Evolutionary conservation across 2,113 vertebrate genomes (phyloP), one percentile per base, ranked within the genome.

Genomic region (Bos javanicus): DNA sequence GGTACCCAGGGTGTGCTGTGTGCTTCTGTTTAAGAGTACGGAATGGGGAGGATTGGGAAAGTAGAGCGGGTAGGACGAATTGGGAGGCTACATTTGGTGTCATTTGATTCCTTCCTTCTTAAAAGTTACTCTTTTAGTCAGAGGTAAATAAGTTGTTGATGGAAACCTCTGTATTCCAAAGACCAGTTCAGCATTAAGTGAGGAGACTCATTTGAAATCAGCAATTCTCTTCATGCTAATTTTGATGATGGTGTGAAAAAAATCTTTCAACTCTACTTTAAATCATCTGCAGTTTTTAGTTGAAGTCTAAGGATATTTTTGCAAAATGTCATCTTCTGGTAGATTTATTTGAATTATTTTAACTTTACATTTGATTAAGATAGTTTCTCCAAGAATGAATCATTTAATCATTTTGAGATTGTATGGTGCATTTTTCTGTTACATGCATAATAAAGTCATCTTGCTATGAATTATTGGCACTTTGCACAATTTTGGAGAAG

Each of bases 271-370:
- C 5, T 57, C 26, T 94, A 56, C 52, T 16, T 56, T 94, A 26
- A 87, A 13, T 62, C n/a, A 81, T 7, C 1, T 48, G 3, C 87
- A 76, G 71, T 36, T 94, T 91, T 96, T 62, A 64, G 94, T 96
- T 94, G 93, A 96, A 96, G 46, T 92, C n/a, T 85, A 56, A 89
- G 48, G 52, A 54, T 89, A 78, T 30, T 91, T 95, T 97, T 96
- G 21, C 43, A 82, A 16, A 96, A 84, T 95, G 54, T 92, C 48
- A 76, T 81, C 33, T 91, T 81, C 16, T 87, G 17, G 21, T 91
- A 87, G 36, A 23, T 94, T 92, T 93, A 59, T 85, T 95, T 82
- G 50, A 95, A 67, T 93, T 88, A 71, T 43, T 97, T 96, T 95
- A 21, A 81, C 46, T 84, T 36, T 89, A 28, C 52, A 19, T 74